A percentile compares a stretch with the other conserved stretches of the same genome.
Evolutionary conservation across 2,797 vertebrate species (phyloP).

Genomic region (Melanotaenia pygmaea): DNA sequence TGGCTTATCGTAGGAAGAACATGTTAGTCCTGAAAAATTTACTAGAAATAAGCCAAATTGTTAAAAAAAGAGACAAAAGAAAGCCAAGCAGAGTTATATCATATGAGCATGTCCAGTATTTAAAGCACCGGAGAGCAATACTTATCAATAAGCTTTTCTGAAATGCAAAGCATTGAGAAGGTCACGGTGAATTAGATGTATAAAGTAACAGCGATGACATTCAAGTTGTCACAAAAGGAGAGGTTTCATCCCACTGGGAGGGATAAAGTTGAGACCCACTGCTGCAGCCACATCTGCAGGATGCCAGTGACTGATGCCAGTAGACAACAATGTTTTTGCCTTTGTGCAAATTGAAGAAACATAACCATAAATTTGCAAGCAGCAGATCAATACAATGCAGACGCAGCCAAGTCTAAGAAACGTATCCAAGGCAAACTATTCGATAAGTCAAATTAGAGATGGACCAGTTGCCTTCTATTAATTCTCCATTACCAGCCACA

Average conservation of each 20-base stretch:
- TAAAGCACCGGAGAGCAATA: slow-evolving; percentile 42
- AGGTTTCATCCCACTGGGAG: slow-evolving; percentile 43
- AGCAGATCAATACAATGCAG: slow-evolving; percentile 66
- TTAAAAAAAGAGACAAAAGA: not conserved
- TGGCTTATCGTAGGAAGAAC: slow-evolving; percentile 17
- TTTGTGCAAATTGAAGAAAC: slow-evolving; percentile 78
- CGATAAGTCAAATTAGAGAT: slow-evolving; percentile 69
- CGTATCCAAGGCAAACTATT: slow-evolving; percentile 74
- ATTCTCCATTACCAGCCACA: slow-evolving; percentile 67
- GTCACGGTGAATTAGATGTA: slow-evolving; percentile 72
- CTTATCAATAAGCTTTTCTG: slow-evolving; percentile 56
- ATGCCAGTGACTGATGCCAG: slow-evolving; percentile 66
- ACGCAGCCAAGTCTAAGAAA: slow-evolving; percentile 67
- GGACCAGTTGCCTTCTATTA: slow-evolving; percentile 60
- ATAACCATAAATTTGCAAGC: slow-evolving; percentile 79
- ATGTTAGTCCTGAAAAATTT: not conserved
- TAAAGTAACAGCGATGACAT: slow-evolving; percentile 70
- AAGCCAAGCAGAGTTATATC: slow-evolving; percentile 13
- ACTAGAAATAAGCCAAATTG: slow-evolving; percentile 19
- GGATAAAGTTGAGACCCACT: slow-evolving; percentile 44
- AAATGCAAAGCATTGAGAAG: slow-evolving; percentile 62
- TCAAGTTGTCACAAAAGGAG: slow-evolving; percentile 61
- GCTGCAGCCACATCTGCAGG: slow-evolving; percentile 54
- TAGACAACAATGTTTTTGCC: slow-evolving; percentile 70
- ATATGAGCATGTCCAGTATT: slow-evolving; percentile 44